Evolutionary conservation across 1,140 invertebrate genomes (phyloP).

Genomic region (Procambarus clarkii): DNA sequence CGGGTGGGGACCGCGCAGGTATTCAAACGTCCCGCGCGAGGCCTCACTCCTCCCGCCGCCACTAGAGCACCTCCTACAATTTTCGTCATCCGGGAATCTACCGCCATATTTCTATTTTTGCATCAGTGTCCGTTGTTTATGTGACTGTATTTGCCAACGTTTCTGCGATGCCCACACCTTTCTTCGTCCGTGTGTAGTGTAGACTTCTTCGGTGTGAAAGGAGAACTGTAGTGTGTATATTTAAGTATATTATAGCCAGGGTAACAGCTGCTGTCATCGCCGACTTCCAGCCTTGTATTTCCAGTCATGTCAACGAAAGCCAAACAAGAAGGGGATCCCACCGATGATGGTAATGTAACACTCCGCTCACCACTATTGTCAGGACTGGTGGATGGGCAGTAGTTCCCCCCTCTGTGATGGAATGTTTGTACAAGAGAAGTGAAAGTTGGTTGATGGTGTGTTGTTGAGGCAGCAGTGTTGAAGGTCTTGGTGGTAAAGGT

Average conservation of each 20-base stretch:
- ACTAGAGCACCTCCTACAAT: constrained; percentile 46
- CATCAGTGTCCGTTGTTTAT: constrained; percentile 70
- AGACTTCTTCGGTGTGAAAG: constrained; percentile 32
- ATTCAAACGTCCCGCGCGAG: not conserved
- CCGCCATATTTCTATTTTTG: constrained; percentile 70
- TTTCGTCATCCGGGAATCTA: constrained; percentile 66
- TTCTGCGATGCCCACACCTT: constrained; percentile 12
- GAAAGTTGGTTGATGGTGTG: not conserved
- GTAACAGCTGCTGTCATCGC: constrained; percentile 44
- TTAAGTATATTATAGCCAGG: constrained; percentile 4
- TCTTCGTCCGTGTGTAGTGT: constrained; percentile 42
- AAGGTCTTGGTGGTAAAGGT: constrained; percentile 2
- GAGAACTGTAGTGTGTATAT: constrained; percentile 8
- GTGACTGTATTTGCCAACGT: constrained; percentile 53
- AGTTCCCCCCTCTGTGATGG: not conserved
- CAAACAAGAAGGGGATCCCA: constrained; percentile 39
- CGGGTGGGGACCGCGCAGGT: not conserved
- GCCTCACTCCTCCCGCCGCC: not conserved
- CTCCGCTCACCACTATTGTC: not conserved
- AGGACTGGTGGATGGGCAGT: no score
- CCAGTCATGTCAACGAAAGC: constrained; percentile 58
- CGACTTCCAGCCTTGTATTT: constrained; percentile 16
- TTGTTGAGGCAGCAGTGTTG: not conserved
- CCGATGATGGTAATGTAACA: not conserved
- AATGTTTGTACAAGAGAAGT: not conserved